Evolutionary conservation across 2,797 vertebrate genomes (phyloP), one percentile per base, ranked within the genome.

Genomic region (Eleutherodactylus coqui): DNA sequence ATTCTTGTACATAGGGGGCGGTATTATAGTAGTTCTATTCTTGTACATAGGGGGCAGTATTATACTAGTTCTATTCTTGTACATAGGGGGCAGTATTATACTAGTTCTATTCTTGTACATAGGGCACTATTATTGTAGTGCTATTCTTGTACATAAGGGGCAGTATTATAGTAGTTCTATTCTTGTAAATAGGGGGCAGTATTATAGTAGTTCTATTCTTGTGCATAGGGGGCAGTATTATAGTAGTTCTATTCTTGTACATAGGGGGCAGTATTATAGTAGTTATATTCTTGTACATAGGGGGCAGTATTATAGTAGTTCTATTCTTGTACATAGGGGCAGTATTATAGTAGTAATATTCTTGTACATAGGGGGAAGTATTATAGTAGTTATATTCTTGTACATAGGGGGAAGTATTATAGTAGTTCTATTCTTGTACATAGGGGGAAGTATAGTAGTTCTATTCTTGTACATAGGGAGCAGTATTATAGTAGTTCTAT

Each of bases 121-220:
- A 70, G 67, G 67, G 7, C 67, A 70, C 36, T n/a, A 70, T 70
- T 41, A 41, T 70, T 41, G 67, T 41, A 70, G 67, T 70, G 41
- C 24, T 70, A 70, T 70, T 43, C 36, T 43, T 70, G 36, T 38
- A 69, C 9, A 69, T 69, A 69, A 21, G 67, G 10, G 58, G 67
- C 36, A 70, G 67, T 70, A 70, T 70, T 70, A 70, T 41, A 70
- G 67, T n/a, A 70, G 67, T 70, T 70, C 41, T 70, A 70, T 70
- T 70, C 36, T 70, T 70, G 36, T 43, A 70, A 2, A 64, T 64
- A 34, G 60, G 24, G n/a, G 14, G 60, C 29, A 34, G 29, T 64
- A 32, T 64, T 64, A 64, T 64, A 64, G 60, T 19, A 32, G 27
- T 64, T 64, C n/a, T 67, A 67, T 67, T 67, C 62, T 36, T 67